Evolutionary conservation across 30 jellyfish, hydroid and myxozoan species (phyloP).

Genomic region (Catostylus mosaicus): DNA sequence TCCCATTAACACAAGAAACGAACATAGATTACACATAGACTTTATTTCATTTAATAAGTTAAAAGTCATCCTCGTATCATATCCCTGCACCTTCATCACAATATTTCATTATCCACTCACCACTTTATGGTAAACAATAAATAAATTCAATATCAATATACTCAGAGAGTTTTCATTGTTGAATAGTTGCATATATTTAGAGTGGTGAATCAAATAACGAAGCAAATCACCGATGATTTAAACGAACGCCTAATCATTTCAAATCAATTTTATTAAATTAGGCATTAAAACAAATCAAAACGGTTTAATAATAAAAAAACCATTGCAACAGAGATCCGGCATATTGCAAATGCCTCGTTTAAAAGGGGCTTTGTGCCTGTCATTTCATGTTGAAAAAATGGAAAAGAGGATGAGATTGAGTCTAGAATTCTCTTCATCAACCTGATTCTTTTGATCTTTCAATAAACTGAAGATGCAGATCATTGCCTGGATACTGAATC

Average conservation of each 20-base stretch:
- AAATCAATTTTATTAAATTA: conserved; percentile 12
- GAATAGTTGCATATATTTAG: conserved; percentile 53
- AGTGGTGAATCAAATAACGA: conserved; percentile 49
- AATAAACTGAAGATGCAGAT: too few species aligned
- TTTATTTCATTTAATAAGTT: conserved; percentile 32
- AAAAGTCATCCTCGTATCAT: conserved; percentile 19
- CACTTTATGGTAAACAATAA: conserved; percentile 48
- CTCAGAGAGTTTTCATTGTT: conserved; percentile 28
- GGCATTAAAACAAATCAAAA: conserved; percentile 16
- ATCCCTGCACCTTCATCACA: conserved; percentile 20
- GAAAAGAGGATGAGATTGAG: too few species aligned
- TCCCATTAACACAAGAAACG: conserved; percentile 4
- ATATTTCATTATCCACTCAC: conserved; percentile 35
- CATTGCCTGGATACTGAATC: too few species aligned
- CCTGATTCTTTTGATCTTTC: too few species aligned
- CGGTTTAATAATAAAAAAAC: not conserved
- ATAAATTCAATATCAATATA: conserved; percentile 43
- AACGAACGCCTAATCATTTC: conserved; percentile 44
- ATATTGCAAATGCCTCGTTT: not conserved
- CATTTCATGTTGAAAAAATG: too few species aligned
- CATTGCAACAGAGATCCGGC: conserved; percentile 28
- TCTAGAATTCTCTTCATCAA: too few species aligned
- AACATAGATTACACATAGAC: conserved; percentile 28
- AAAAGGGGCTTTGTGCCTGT: too few species aligned
- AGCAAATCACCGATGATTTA: conserved; percentile 13